These are phyloP conservation scores for Drosophila takahashii DNA, from an alignment of 1,140 invertebrate species.

Conservation along the genomic window DNA sequence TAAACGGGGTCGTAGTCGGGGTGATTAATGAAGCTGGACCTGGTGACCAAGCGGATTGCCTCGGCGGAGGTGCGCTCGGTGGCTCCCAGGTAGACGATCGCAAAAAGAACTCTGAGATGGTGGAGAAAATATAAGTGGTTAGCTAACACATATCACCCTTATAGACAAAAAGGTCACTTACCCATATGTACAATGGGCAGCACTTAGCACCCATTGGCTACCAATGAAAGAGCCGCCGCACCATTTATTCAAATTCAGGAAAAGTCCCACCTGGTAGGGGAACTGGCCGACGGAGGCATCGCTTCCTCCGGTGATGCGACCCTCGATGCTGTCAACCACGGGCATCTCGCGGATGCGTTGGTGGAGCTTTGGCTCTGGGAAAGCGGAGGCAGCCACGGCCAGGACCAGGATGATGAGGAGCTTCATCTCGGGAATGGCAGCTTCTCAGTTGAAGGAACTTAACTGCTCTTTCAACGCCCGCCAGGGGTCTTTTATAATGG, in stretches of 20 bases:
- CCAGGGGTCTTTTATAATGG: slow-evolving; percentile 45
- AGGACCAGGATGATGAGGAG: slow-evolving; percentile 72
- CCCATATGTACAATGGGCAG: slow-evolving; percentile 72
- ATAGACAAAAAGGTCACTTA: slow-evolving; percentile 22
- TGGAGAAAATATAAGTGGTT: no score
- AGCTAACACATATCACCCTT: no score
- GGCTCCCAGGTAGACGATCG: slow-evolving; percentile 70
- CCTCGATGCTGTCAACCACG: slow-evolving; percentile 53
- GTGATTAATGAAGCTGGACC: slow-evolving; percentile 50
- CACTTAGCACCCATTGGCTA: slow-evolving; percentile 52
- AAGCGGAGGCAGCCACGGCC: slow-evolving; percentile 62
- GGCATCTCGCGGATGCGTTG: slow-evolving; percentile 54
- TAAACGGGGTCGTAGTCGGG: slow-evolving; percentile 50
- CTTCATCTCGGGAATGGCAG: slow-evolving; percentile 66
- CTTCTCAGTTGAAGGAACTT: slow-evolving; percentile 51
- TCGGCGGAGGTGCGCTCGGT: slow-evolving; percentile 62
- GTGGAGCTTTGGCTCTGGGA: slow-evolving; percentile 47
- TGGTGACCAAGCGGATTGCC: slow-evolving; percentile 24
- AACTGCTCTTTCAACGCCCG: slow-evolving; percentile 40
- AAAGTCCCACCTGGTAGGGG: slow-evolving; percentile 82
- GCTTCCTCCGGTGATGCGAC: slow-evolving; percentile 79
- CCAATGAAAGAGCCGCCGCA: slow-evolving; percentile 87
- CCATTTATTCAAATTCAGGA: slow-evolving; percentile 58
- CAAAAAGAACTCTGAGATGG: slow-evolving; percentile 37
- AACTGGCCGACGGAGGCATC: slow-evolving; percentile 73